These are phyloP conservation scores for Brachynemurus nebulosus DNA, from an alignment of 2,888 invertebrate species.

Conservation along the genomic window DNA sequence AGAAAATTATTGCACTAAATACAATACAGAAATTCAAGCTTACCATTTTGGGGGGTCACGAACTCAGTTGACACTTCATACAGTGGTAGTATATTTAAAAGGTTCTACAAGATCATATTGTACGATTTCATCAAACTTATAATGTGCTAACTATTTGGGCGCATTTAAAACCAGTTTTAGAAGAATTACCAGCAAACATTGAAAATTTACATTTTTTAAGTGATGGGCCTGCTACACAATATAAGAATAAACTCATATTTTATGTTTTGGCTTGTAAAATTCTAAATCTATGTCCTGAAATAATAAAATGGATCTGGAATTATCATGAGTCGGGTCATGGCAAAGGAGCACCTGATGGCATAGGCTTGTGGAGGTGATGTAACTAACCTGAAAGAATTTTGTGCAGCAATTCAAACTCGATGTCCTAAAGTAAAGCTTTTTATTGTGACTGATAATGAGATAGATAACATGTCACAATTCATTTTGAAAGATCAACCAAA, in stretches of 20 bases:
- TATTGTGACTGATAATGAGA: too few relatives aligned
- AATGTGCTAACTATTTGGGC: conserved; percentile 22
- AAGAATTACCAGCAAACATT: conserved; percentile 17
- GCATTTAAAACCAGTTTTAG: conserved; percentile 21
- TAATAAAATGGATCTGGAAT: conserved; percentile 21
- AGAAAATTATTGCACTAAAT: conserved; percentile 10
- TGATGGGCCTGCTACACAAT: conserved; percentile 23
- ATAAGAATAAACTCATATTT: conserved; percentile 21
- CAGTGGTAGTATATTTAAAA: conserved; percentile 14
- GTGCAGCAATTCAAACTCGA: conserved; percentile 5
- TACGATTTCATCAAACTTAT: conserved; percentile 23
- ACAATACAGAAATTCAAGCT: conserved; percentile 13
- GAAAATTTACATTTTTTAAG: conserved; percentile 24
- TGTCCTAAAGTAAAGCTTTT: conserved; percentile 12
- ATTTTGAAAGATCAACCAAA: background rate
- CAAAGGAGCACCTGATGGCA: conserved; percentile 25
- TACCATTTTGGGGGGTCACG: conserved; percentile 16
- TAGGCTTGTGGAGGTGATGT: conserved; percentile 23
- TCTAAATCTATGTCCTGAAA: conserved; percentile 13
- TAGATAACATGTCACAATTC: too few relatives aligned
- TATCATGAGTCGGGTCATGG: conserved; percentile 25
- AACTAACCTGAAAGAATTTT: conserved; percentile 17
- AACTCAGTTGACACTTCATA: conserved; percentile 14
- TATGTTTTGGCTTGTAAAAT: conserved; percentile 20
- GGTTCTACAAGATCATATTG: conserved; percentile 17